These are phyloP conservation scores for Phengaris alcon DNA, from an alignment of 2,888 invertebrate genomes.

Conservation along the genomic window DNA sequence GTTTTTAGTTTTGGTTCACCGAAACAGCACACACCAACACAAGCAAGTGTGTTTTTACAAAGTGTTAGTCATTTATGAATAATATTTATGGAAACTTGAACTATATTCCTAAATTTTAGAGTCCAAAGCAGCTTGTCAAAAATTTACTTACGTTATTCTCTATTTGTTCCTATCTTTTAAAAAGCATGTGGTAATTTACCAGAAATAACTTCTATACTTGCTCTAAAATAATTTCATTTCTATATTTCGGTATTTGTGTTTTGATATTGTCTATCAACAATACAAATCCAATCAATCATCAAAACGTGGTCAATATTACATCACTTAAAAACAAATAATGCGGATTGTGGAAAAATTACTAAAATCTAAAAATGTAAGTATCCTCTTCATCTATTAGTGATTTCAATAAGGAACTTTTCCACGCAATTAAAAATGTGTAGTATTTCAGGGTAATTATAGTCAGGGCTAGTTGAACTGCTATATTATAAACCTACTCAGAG, in stretches of 20 bases:
- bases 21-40: slow-evolving; percentile 52
- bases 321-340: no score
- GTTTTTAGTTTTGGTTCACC: slow-evolving; percentile 66
- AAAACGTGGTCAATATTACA: background rate
- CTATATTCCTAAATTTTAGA: background rate
- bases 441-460: background rate
- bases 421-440: background rate
- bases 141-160: background rate
- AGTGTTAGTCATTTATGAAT: slow-evolving; percentile 32
- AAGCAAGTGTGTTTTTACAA: slow-evolving; percentile 34
- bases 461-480: no score
- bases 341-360: no score
- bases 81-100: slow-evolving; percentile 6
- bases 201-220: background rate
- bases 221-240: background rate
- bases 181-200: background rate
- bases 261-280: no score
- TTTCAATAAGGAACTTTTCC: background rate
- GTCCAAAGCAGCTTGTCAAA: background rate
- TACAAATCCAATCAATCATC: no score
- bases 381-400: background rate
- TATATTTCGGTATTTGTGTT: no score
- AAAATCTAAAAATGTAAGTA: background rate
- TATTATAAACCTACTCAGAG: no score
- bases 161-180: background rate